These are phyloP conservation scores for Thera britannica DNA, from an alignment of 2,888 invertebrate species.

Conservation along the genomic window DNA sequence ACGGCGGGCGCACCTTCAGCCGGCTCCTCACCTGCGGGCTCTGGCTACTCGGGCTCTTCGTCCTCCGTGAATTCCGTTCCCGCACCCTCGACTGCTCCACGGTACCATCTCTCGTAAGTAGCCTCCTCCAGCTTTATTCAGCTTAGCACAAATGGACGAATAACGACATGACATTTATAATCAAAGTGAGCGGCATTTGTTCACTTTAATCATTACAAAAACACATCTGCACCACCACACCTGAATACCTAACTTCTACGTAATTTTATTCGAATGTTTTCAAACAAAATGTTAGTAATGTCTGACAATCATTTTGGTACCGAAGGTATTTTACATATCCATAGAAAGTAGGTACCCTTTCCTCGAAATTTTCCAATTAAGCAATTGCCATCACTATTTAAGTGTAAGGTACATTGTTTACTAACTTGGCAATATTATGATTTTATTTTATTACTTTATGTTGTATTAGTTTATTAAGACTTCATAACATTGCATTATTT, in stretches of 20 bases:
- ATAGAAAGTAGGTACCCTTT: too few relatives aligned
- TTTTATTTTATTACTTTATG: too few relatives aligned
- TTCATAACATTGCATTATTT: not conserved
- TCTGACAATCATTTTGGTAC: too few relatives aligned
- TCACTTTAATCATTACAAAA: not conserved
- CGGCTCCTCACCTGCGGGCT: slow-evolving; percentile 83
- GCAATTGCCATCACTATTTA: not conserved
- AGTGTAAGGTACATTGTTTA: too few relatives aligned
- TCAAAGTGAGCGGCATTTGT: not conserved
- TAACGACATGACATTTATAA: slow-evolving; percentile 4
- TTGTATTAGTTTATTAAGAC: too few relatives aligned
- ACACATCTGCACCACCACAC: not conserved
- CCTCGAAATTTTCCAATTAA: too few relatives aligned
- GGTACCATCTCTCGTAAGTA: slow-evolving; percentile 81
- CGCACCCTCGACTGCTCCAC: slow-evolving; percentile 71
- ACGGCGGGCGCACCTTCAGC: slow-evolving; percentile 83
- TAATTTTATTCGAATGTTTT: not conserved
- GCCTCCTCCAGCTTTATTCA: slow-evolving; percentile 16
- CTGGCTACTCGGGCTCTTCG: slow-evolving; percentile 87
- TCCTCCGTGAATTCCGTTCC: slow-evolving; percentile 84
- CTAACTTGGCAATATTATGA: too few relatives aligned
- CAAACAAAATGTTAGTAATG: too few relatives aligned
- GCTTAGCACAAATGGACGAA: slow-evolving; percentile 31
- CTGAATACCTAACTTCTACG: not conserved
- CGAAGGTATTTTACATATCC: too few relatives aligned